Conservation (phyloP, 2,888 invertebrate genomes). For the Pseudanteris insignis region DNA sequence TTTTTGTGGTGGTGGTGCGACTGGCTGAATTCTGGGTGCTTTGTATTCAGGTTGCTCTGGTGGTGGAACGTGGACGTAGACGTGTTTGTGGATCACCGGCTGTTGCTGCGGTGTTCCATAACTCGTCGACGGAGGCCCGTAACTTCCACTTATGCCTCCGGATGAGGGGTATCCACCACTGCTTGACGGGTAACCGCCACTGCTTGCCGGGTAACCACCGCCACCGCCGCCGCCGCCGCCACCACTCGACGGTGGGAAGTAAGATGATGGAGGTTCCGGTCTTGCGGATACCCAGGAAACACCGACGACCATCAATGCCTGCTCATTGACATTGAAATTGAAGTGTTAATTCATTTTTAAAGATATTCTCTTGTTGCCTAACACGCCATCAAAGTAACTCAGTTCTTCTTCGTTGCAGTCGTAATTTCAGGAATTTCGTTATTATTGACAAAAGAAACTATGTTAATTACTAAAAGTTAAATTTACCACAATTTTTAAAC, state of each 20-base stretch:
- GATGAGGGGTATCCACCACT: slow-evolving; percentile 26
- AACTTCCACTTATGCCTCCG: slow-evolving; percentile 43
- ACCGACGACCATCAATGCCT: slow-evolving; percentile 47
- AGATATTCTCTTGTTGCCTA: not conserved
- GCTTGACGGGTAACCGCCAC: slow-evolving; percentile 32
- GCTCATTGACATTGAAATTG: not conserved
- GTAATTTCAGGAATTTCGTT: too few species aligned
- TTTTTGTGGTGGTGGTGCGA: slow-evolving; percentile 73
- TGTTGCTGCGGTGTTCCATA: slow-evolving; percentile 73
- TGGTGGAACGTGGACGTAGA: slow-evolving; percentile 90
- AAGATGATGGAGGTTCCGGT: slow-evolving; percentile 70
- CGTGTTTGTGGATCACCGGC: slow-evolving; percentile 86
- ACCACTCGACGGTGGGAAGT: slow-evolving; percentile 65
- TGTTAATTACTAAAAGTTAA: too few species aligned
- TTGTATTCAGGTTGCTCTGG: slow-evolving; percentile 81
- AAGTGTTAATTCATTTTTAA: too few species aligned
- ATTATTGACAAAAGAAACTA: too few species aligned
- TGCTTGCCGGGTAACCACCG: slow-evolving; percentile 23
- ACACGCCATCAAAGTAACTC: too few species aligned
- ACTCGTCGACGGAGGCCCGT: slow-evolving; percentile 51
- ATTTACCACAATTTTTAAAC: too few species aligned
- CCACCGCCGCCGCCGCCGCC: slow-evolving; percentile 37
- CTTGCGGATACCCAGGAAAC: slow-evolving; percentile 56
- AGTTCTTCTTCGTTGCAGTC: too few species aligned
- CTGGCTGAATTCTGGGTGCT: slow-evolving; percentile 71